Base-by-base conservation (phyloP, 2,797 vertebrate species). In the Apodemus agrarius region DNA sequence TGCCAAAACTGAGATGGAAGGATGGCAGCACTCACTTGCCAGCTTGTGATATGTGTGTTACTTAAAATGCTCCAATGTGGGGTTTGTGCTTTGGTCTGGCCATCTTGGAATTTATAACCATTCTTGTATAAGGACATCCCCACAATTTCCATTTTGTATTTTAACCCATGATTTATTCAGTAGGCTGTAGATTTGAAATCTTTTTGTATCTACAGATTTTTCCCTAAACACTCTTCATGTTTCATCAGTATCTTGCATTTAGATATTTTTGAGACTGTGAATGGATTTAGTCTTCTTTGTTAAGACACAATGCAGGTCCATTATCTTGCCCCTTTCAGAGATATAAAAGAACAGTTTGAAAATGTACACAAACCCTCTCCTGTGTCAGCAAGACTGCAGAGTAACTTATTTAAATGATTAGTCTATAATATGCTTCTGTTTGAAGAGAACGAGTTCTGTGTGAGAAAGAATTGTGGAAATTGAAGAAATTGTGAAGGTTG, bases 281-380 rank as follows among this genome's bases (percentile, higher is more conserved):
- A 94, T 90, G 63, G 69, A 96, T 96, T 97, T 88, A 81, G 78
- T 37, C 22, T 91, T 93, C 95, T 97, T 98, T 96, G 92, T 91
- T 94, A 94, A 94, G 54, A 90, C 57, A 96, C 61, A 87, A 52
- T 75, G 22, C 34, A 40, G 90, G 59, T 19, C 79, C 57, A 93
- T 95, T 97, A 95, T 84, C 52, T 96, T 65, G 49, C 95, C 74
- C 85, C 49, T 89, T 37, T 54, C 49, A 95, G 63, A 97, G 96
- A 94, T 90, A 90, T 93, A 96, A 95, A 95, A 79, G 78, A 95
- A 96, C 93, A 96, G 54, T 94, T 94, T 97, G 94, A 97, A 97
- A 96, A 94, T n/a, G 54, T 95, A 93, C 54, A 96, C 85, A 95
- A 95, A 92, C 83, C 85, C 49, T 97, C 61, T 97, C 59, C 40